Conservation (phyloP, 1,140 invertebrate genomes). For the Oryctes rhinoceros region DNA sequence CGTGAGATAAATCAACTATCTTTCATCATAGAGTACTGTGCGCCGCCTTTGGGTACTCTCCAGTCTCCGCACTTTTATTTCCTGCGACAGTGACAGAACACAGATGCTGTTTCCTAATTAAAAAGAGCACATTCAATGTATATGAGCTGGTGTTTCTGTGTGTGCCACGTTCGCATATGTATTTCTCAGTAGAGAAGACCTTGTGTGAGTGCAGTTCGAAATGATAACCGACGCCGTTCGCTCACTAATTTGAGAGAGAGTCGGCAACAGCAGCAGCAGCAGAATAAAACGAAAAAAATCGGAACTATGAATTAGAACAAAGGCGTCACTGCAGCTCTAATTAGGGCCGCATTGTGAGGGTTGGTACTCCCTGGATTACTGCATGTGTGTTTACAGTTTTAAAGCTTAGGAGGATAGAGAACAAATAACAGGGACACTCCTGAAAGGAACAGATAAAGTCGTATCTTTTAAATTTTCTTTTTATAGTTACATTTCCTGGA, state of each 20-base stretch:
- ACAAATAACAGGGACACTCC: conserved; percentile 11
- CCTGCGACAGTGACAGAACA: conserved; percentile 54
- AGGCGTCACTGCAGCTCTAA: conserved; percentile 52
- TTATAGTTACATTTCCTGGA: neutral
- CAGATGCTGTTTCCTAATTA: conserved; percentile 60
- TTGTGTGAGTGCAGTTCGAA: conserved; percentile 38
- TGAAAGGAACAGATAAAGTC: neutral
- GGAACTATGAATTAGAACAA: conserved; percentile 52
- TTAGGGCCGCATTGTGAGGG: conserved; percentile 51
- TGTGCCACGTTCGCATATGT: neutral
- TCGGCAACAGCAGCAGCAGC: conserved; percentile 41
- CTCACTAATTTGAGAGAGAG: conserved; percentile 54
- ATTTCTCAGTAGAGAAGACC: conserved; percentile 18
- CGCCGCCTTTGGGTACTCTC: conserved; percentile 21
- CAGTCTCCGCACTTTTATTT: conserved; percentile 47
- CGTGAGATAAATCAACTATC: conserved; percentile 12
- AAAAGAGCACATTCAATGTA: conserved; percentile 52
- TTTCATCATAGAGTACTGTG: neutral
- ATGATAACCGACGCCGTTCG: conserved; percentile 55
- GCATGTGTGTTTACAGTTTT: conserved; percentile 33
- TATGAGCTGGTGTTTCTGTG: conserved; percentile 24
- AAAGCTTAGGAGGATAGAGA: conserved; percentile 4
- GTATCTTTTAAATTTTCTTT: neutral
- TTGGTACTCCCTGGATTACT: conserved; percentile 14
- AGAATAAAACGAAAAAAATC: conserved; percentile 53